Percentiles rank a stretch among this genome's conserved stretches.
phyloP scores from a whole-genome alignment of 2,797 vertebrate genomes.

The Megalops cyprinoides region DNA sequence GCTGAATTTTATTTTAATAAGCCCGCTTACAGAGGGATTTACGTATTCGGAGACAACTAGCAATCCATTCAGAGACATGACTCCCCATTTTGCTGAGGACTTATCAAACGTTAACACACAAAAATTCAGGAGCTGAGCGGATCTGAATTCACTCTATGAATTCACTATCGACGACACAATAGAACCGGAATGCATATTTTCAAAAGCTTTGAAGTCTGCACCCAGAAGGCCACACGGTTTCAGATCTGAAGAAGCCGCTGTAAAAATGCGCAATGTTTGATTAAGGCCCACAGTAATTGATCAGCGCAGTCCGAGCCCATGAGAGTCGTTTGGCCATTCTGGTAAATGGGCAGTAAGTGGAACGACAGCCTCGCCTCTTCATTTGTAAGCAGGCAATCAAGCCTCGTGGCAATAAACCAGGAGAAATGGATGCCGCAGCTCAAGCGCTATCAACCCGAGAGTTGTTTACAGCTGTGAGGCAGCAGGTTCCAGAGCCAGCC shows the following conservation, averaged over 20 bases:
- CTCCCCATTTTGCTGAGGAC: not conserved
- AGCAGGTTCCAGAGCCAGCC: conserved; percentile 60
- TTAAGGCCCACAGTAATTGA: not conserved
- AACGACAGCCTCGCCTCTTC: conserved; percentile 76
- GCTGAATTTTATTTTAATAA: not conserved
- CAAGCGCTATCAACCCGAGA: conserved; percentile 72
- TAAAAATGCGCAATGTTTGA: not conserved
- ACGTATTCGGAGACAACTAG: not conserved
- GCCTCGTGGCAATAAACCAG: conserved; percentile 72
- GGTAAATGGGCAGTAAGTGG: conserved; percentile 80
- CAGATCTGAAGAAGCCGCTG: not conserved
- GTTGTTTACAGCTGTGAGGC: conserved; percentile 71
- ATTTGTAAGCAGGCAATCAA: conserved; percentile 78
- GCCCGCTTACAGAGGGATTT: not conserved
- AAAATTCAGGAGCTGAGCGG: not conserved
- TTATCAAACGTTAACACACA: not conserved
- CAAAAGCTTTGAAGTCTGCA: not conserved
- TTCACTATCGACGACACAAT: not conserved
- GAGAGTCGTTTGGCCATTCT: conserved; percentile 76
- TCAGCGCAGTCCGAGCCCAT: conserved; percentile 52
- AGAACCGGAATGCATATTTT: not conserved
- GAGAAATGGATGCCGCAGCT: conserved; percentile 74
- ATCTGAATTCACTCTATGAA: not conserved
- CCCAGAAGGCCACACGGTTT: not conserved
- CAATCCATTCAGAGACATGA: not conserved